Percentiles rank a stretch among this genome's conserved stretches.
Evolutionary conservation across 2,888 invertebrate genomes (phyloP).

Genomic region (Lasioglossum malachurum): DNA sequence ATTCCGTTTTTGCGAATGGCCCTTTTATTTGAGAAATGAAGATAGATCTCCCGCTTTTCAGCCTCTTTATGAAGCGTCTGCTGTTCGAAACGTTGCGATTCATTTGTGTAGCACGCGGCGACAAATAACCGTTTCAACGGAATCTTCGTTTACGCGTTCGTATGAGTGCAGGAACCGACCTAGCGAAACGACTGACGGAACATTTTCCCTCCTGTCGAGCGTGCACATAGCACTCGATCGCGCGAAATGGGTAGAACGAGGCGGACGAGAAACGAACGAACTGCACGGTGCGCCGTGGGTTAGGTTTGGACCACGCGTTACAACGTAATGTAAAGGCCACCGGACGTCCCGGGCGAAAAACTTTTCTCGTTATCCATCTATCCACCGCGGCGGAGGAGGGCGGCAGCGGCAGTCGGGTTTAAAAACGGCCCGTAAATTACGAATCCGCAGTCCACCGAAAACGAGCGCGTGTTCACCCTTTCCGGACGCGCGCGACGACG

Average conservation of each 20-base stretch:
- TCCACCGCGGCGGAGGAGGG: conserved; percentile 54
- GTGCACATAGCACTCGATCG: conserved; percentile 58
- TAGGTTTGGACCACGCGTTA: conserved; percentile 38
- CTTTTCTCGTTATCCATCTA: conserved; percentile 75
- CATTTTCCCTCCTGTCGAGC: conserved; percentile 35
- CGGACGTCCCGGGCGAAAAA: conserved; percentile 71
- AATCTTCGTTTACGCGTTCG: not conserved
- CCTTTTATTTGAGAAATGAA: not conserved
- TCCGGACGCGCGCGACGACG: not conserved
- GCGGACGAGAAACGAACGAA: conserved; percentile 51
- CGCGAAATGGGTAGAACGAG: conserved; percentile 64
- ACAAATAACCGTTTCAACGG: not conserved
- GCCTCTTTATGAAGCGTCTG: not conserved
- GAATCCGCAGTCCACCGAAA: conserved; percentile 60
- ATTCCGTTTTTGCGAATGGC: not conserved
- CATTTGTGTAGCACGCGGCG: not conserved
- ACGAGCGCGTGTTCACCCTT: conserved; percentile 41
- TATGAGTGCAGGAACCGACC: not conserved
- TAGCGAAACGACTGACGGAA: conserved; percentile 58
- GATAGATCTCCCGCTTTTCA: not conserved
- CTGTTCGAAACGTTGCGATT: not conserved
- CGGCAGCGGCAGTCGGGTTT: conserved; percentile 39
- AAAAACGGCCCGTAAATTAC: conserved; percentile 67
- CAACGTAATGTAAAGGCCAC: conserved; percentile 70
- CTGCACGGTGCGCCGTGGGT: conserved; percentile 52